phyloP scores from a whole-genome alignment of 2,888 invertebrate species.

The Apotomis turbidana region DNA sequence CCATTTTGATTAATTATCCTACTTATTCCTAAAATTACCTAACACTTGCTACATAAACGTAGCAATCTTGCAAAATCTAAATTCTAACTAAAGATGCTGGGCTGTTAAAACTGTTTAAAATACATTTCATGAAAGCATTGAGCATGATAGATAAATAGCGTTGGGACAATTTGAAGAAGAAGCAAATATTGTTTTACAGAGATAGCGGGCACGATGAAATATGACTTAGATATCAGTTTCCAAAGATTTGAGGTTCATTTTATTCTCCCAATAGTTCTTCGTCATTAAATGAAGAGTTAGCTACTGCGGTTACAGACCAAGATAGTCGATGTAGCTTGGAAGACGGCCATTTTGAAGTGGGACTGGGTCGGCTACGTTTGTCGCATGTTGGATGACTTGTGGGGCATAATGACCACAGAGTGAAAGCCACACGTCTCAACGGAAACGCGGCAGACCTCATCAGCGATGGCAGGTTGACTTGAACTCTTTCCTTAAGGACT shows the following conservation, averaged over 20 bases:
- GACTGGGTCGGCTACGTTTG: too few relatives aligned
- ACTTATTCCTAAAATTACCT: constrained; percentile 27
- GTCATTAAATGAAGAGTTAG: too few relatives aligned
- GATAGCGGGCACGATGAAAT: constrained; percentile 19
- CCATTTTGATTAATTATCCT: constrained; percentile 48
- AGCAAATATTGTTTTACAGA: constrained; percentile 36
- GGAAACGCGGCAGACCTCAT: too few relatives aligned
- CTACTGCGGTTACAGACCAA: too few relatives aligned
- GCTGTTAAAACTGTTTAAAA: constrained; percentile 13
- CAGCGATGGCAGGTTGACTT: too few relatives aligned
- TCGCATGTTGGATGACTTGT: too few relatives aligned
- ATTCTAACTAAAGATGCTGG: constrained; percentile 21
- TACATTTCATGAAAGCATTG: constrained; percentile 17
- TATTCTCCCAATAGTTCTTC: background rate
- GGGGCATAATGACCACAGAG: too few relatives aligned
- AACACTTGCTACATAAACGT: constrained; percentile 10
- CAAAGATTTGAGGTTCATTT: constrained; percentile 18
- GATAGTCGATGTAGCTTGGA: too few relatives aligned
- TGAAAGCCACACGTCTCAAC: too few relatives aligned
- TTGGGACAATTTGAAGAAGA: constrained; percentile 31
- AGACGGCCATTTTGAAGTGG: too few relatives aligned
- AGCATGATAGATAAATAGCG: constrained; percentile 27
- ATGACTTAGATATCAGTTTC: constrained; percentile 17
- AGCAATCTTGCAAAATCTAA: constrained; percentile 20
- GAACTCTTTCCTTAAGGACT: too few relatives aligned